phyloP scores from a whole-genome alignment of 2,113 vertebrate genomes.

The Lepisosteus osseus region DNA sequence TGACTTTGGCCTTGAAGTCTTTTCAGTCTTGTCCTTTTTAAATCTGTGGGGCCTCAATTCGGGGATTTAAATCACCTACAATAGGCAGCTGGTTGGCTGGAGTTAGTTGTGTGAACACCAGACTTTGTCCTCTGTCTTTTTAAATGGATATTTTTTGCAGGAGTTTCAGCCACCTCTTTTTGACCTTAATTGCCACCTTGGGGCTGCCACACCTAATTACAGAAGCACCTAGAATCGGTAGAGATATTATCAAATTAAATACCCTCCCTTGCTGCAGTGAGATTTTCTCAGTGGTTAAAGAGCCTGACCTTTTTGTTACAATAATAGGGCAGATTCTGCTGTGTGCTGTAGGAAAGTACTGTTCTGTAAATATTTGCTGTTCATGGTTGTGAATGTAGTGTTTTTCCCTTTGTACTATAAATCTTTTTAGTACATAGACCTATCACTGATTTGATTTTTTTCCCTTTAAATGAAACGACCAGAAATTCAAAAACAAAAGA shows the following conservation, averaged over 20 bases:
- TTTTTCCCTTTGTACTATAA: no score
- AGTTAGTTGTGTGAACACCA: conserved; percentile 43
- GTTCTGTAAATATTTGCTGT: no score
- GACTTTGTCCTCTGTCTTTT: conserved; percentile 39
- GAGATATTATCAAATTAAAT: conserved; percentile 14
- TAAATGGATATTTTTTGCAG: conserved; percentile 29
- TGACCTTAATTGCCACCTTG: conserved; percentile 27
- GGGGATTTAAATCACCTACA: conserved; percentile 36
- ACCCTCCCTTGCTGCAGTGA: background rate
- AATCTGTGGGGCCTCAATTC: conserved; percentile 29
- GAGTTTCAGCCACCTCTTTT: conserved; percentile 1
- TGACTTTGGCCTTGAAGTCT: conserved; percentile 45
- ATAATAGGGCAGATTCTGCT: background rate
- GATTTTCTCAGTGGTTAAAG: background rate
- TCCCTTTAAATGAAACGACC: no score
- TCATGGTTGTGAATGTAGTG: no score
- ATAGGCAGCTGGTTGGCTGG: conserved; percentile 40
- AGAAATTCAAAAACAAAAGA: no score
- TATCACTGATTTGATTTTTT: no score
- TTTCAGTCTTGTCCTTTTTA: conserved; percentile 35
- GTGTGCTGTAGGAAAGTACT: conserved; percentile 14
- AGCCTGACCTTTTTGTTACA: conserved; percentile 29
- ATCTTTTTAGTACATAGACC: no score
- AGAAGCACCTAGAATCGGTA: conserved; percentile 36
- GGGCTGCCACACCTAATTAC: conserved; percentile 13